phyloP scores from a whole-genome alignment of 2,888 invertebrate species.

The Brachylomia viminalis region DNA sequence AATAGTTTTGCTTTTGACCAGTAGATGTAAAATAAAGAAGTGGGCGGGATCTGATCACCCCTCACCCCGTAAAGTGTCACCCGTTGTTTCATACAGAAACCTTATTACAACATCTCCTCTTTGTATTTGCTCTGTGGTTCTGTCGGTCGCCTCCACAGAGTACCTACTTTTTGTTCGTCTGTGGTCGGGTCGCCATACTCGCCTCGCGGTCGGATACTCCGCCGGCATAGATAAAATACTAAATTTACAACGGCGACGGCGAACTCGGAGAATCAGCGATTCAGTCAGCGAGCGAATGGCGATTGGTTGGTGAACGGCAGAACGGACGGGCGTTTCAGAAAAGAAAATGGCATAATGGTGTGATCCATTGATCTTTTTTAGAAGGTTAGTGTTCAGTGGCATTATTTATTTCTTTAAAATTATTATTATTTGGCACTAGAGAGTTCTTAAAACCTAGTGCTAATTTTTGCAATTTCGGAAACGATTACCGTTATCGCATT shows the following conservation, averaged over 20 bases:
- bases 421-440: neutral
- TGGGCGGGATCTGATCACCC: too few relatives aligned
- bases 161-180: too few relatives aligned
- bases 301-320: constrained; percentile 60
- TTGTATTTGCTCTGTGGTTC: too few relatives aligned
- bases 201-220: constrained; percentile 11
- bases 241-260: too few relatives aligned
- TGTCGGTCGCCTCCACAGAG: neutral
- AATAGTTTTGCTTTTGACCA: too few relatives aligned
- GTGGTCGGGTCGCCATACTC: too few relatives aligned
- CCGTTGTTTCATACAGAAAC: too few relatives aligned
- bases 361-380: constrained; percentile 75
- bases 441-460: constrained; percentile 21
- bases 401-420: constrained; percentile 9
- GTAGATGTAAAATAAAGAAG: too few relatives aligned
- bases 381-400: constrained; percentile 83
- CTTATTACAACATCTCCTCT: too few relatives aligned
- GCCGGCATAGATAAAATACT: too few relatives aligned
- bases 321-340: constrained; percentile 71
- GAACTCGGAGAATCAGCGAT: constrained; percentile 38
- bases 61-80: too few relatives aligned
- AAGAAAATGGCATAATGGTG: constrained; percentile 88
- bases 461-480: constrained; percentile 54
- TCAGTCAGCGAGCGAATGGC: constrained; percentile 61
- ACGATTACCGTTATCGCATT: constrained; percentile 75